These are phyloP conservation scores for Athalia rosae DNA, from an alignment of 2,888 invertebrate species.

Conservation along the genomic window DNA sequence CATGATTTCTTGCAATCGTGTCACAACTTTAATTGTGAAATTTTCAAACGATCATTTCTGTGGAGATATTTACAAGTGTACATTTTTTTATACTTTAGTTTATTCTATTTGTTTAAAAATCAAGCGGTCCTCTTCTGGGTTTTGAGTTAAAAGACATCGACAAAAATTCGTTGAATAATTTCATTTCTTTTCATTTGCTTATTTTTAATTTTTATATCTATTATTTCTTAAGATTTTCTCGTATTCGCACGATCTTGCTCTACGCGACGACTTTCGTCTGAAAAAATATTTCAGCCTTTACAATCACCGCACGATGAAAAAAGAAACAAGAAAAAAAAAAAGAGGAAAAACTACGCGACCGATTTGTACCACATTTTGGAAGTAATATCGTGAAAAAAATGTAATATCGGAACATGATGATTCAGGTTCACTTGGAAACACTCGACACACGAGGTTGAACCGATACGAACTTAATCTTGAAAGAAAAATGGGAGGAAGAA, in stretches of 20 bases:
- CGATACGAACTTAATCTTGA: constrained; percentile 35
- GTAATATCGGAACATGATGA: too few species aligned
- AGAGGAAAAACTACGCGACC: not conserved
- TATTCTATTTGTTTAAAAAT: not conserved
- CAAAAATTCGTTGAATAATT: constrained; percentile 41
- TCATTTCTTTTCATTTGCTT: not conserved
- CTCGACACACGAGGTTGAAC: not conserved
- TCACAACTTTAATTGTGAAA: constrained; percentile 60
- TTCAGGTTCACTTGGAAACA: too few species aligned
- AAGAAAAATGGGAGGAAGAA: not conserved
- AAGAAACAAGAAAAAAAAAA: not conserved
- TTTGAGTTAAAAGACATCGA: constrained; percentile 29
- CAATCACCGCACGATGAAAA: not conserved
- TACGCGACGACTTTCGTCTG: constrained; percentile 7
- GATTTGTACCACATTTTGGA: not conserved
- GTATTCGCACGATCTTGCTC: constrained; percentile 19
- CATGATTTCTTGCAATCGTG: constrained; percentile 54
- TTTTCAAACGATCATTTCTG: constrained; percentile 45
- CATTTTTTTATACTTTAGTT: not conserved
- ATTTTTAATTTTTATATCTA: not conserved
- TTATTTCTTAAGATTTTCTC: constrained; percentile 20
- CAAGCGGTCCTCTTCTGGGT: constrained; percentile 21
- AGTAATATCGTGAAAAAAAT: not conserved
- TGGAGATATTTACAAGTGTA: constrained; percentile 45
- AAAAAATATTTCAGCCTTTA: constrained; percentile 9